Evolutionary conservation across 1,140 invertebrate species (phyloP).

Genomic region (Drosophila miranda): DNA sequence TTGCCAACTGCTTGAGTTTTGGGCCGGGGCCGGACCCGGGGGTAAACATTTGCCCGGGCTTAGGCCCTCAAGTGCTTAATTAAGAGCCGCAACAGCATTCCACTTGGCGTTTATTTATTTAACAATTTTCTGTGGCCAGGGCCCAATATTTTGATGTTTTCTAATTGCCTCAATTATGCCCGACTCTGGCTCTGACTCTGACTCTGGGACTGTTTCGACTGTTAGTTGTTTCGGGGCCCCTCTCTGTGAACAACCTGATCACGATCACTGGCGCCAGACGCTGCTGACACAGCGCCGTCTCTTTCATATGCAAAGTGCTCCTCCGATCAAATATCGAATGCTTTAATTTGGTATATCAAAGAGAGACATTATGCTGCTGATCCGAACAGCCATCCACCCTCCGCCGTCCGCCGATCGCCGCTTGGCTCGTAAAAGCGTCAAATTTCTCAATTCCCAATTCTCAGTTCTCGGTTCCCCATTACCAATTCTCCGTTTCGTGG

Average conservation of each 20-base stretch:
- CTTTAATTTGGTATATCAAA: conserved; percentile 79
- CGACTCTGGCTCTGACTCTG: background rate
- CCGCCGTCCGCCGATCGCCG: conserved; percentile 3
- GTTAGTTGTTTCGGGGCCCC: conserved; percentile 16
- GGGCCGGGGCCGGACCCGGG: conserved; percentile 1
- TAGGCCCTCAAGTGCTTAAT: conserved; percentile 74
- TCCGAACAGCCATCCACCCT: background rate
- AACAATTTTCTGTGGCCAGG: conserved; percentile 58
- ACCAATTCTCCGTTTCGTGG: conserved; percentile 31
- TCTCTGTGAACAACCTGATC: conserved; percentile 16
- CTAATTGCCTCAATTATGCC: conserved; percentile 78
- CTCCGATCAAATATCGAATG: conserved; percentile 60
- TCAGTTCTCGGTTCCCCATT: conserved; percentile 16
- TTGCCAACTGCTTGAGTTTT: conserved; percentile 55
- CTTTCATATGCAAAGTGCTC: conserved; percentile 72
- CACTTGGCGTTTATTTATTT: conserved; percentile 68
- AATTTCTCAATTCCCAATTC: conserved; percentile 69
- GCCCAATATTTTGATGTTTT: conserved; percentile 77
- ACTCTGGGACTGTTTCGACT: background rate
- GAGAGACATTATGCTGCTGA: conserved; percentile 76
- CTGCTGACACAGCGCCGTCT: conserved; percentile 9
- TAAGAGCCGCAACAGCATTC: conserved; percentile 64
- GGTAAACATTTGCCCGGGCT: conserved; percentile 64
- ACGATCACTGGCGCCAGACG: conserved; percentile 47
- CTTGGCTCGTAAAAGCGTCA: conserved; percentile 74